These are phyloP conservation scores for Elaphurus davidianus DNA, from an alignment of 2,113 vertebrate genomes.

Conservation along the genomic window DNA sequence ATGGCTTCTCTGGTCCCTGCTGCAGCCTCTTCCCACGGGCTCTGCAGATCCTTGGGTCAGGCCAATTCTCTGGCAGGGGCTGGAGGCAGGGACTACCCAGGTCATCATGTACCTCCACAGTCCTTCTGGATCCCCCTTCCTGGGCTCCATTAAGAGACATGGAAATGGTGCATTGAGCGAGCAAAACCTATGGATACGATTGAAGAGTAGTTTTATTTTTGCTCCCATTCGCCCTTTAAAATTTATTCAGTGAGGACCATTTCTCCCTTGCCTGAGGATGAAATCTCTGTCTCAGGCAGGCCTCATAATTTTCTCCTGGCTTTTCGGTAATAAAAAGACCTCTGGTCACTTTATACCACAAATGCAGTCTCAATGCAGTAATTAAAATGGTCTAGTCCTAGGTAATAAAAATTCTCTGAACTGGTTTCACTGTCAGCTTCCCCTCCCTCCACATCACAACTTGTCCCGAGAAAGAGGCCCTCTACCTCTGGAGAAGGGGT, in stretches of 20 bases:
- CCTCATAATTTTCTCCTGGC: conserved; percentile 53
- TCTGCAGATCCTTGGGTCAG: background rate
- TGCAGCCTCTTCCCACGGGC: background rate
- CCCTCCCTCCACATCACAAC: background rate
- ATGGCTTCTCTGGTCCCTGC: background rate
- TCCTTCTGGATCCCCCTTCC: background rate
- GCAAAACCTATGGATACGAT: background rate
- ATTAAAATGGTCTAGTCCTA: conserved; percentile 53
- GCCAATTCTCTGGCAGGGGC: too few species aligned
- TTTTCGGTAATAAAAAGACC: conserved; percentile 66
- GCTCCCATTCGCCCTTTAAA: conserved; percentile 14
- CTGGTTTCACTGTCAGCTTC: background rate
- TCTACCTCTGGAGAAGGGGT: background rate
- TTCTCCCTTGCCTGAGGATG: conserved; percentile 51
- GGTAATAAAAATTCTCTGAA: conserved; percentile 31
- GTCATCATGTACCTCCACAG: background rate
- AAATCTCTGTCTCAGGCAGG: conserved; percentile 50
- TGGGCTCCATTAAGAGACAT: background rate
- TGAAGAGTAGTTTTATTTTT: background rate
- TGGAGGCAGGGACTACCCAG: accelerated
- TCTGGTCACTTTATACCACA: conserved; percentile 59
- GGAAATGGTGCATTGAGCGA: background rate
- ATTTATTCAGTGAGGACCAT: conserved; percentile 30
- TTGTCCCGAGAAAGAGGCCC: background rate
- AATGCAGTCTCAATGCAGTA: conserved; percentile 47